Evolutionary conservation across 2,888 invertebrate species (phyloP).

Genomic region (Empis livida): DNA sequence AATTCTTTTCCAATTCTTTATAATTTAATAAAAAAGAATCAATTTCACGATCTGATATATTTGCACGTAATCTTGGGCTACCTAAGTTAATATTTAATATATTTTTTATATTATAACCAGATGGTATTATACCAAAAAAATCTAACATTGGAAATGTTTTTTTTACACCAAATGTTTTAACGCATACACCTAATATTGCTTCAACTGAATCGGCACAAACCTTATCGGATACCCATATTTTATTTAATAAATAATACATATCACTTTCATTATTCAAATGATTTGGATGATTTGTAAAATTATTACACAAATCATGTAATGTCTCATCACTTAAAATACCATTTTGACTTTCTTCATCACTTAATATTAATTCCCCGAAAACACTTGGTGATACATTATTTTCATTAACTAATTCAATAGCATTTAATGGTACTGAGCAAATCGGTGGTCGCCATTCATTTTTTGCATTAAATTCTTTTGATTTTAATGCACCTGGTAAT

Average conservation of each 20-base stretch:
- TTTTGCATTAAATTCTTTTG: slow-evolving; percentile 47
- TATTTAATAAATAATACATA: background rate
- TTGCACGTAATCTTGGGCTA: slow-evolving; percentile 26
- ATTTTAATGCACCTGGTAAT: slow-evolving; percentile 20
- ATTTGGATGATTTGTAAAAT: slow-evolving; percentile 15
- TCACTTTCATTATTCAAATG: slow-evolving; percentile 6
- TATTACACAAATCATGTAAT: slow-evolving; percentile 17
- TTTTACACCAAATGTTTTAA: slow-evolving; percentile 39
- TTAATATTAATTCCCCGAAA: slow-evolving; percentile 38
- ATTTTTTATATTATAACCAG: slow-evolving; percentile 28
- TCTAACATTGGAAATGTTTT: slow-evolving; percentile 42
- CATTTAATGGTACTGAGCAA: slow-evolving; percentile 44
- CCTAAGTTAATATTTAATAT: slow-evolving; percentile 24
- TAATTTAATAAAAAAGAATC: slow-evolving; percentile 37
- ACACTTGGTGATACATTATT: slow-evolving; percentile 34
- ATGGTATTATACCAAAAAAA: slow-evolving; percentile 50
- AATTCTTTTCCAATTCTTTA: slow-evolving; percentile 44
- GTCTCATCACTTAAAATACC: slow-evolving; percentile 21
- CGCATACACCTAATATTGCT: slow-evolving; percentile 64
- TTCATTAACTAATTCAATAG: slow-evolving; percentile 22
- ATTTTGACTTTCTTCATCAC: slow-evolving; percentile 33
- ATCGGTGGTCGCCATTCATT: slow-evolving; percentile 74
- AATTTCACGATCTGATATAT: slow-evolving; percentile 34
- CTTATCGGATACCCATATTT: slow-evolving; percentile 38
- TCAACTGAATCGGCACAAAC: slow-evolving; percentile 66